Conservation (phyloP, 2,113 vertebrate species). For the Oxyura jamaicensis region DNA sequence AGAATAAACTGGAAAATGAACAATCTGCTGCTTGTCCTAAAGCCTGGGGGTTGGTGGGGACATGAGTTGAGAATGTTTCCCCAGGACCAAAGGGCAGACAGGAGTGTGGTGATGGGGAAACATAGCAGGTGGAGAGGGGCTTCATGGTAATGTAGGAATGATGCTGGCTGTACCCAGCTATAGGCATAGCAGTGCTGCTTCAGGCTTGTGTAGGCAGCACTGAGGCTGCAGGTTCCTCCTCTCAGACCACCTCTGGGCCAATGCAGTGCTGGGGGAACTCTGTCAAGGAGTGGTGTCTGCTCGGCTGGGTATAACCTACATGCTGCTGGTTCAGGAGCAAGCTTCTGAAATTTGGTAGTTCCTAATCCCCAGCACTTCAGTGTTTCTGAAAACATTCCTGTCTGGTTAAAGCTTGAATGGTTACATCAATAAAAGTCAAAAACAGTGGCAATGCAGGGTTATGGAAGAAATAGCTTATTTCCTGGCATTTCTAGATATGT, state of each 20-base stretch:
- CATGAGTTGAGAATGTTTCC: neutral
- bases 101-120: neutral
- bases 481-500: neutral
- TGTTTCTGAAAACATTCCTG: neutral
- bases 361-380: neutral
- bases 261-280: neutral
- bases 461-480: neutral
- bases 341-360: neutral
- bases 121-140: neutral
- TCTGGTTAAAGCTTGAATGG: neutral
- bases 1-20: neutral
- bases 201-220: accelerated
- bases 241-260: neutral
- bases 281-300: neutral
- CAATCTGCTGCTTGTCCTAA: neutral
- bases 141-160: neutral
- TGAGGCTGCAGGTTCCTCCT: neutral
- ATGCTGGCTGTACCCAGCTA: neutral
- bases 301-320: neutral
- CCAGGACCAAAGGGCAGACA: neutral
- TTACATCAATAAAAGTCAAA: neutral
- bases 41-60: neutral
- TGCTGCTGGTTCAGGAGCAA: neutral
- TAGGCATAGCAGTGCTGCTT: neutral
- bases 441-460: neutral